Evolutionary conservation across 1,140 invertebrate species (phyloP).

Genomic region (Popillia japonica): DNA sequence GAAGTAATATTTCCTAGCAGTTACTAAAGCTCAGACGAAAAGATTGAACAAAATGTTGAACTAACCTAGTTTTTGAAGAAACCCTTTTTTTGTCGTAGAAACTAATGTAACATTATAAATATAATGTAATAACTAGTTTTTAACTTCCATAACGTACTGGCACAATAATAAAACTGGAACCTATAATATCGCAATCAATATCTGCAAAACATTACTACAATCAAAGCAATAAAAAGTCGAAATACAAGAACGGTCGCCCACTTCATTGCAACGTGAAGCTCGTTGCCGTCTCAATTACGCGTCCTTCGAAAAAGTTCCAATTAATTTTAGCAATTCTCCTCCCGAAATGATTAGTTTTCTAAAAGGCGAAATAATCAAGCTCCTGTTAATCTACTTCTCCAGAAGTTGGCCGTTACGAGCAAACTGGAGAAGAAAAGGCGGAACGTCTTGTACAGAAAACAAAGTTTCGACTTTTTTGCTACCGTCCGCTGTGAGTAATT

Average conservation of each 20-base stretch:
- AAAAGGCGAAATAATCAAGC: background rate
- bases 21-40: no score
- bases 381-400: slow-evolving; percentile 3
- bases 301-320: background rate
- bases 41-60: no score
- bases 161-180: no score
- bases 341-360: slow-evolving; percentile 4
- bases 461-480: slow-evolving; percentile 16
- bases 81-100: no score
- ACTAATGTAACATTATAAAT: no score
- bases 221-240: background rate
- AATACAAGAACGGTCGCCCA: background rate
- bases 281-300: background rate
- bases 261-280: background rate
- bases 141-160: no score
- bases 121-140: no score
- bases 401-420: background rate
- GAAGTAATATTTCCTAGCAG: no score
- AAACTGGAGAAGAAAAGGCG: background rate
- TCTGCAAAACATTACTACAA: no score
- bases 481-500: background rate
- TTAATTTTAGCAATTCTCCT: background rate
- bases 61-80: no score
- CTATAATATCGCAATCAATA: no score
- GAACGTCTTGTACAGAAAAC: background rate